These are phyloP conservation scores for Brachionus rotundiformis DNA, from an alignment of 1,140 invertebrate genomes.

Conservation along the genomic window DNA sequence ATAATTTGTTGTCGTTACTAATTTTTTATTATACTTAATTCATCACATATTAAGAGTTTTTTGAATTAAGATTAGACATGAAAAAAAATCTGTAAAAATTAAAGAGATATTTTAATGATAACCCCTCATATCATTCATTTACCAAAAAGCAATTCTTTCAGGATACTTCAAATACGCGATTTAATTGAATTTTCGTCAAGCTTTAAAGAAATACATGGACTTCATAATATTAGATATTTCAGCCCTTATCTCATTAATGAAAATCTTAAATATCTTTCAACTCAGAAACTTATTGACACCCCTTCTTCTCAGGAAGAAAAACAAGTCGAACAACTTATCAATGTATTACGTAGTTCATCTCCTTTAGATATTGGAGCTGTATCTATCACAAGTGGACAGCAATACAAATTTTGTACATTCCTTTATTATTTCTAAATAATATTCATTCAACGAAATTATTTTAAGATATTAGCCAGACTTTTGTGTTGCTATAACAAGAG, in stretches of 20 bases:
- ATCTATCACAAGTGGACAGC: background rate
- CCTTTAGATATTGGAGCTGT: background rate
- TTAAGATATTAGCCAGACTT: background rate
- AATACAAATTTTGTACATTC: background rate
- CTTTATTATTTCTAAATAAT: background rate
- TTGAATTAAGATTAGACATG: too few relatives aligned
- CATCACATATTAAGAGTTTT: too few relatives aligned
- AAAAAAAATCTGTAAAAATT: too few relatives aligned
- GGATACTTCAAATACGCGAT: too few relatives aligned
- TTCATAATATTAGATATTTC: constrained; percentile 29
- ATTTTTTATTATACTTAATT: too few relatives aligned
- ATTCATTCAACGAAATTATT: background rate
- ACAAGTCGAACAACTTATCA: background rate
- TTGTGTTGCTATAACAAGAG: background rate
- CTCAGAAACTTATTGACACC: background rate
- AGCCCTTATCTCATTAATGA: background rate
- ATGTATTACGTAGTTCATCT: background rate
- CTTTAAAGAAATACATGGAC: background rate
- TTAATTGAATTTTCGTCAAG: too few relatives aligned
- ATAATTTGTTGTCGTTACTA: too few relatives aligned
- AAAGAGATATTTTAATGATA: too few relatives aligned
- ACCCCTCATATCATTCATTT: too few relatives aligned
- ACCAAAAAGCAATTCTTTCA: background rate
- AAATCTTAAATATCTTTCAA: background rate
- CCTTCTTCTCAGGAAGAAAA: background rate